Evolutionary conservation across 2,113 vertebrate genomes (phyloP).

Genomic region (Ahaetulla prasina): DNA sequence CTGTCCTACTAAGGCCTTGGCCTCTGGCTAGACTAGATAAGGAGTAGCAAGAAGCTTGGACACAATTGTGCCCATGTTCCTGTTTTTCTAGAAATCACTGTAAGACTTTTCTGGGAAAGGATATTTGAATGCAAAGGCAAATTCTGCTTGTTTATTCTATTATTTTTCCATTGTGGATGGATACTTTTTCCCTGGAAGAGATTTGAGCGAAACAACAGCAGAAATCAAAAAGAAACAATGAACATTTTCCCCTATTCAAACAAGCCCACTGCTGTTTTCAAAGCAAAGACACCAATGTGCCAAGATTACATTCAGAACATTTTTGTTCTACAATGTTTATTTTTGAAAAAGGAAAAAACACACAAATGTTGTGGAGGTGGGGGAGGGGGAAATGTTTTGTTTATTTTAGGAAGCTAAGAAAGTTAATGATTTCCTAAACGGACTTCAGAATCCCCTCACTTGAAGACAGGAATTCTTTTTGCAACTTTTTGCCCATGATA

Average conservation of each 20-base stretch:
- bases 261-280: background rate
- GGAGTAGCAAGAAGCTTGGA: background rate
- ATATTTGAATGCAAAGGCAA: background rate
- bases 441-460: conserved; percentile 35
- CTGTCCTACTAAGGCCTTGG: background rate
- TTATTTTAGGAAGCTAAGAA: conserved; percentile 38
- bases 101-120: background rate
- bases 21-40: background rate
- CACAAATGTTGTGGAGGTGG: background rate
- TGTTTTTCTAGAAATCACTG: background rate
- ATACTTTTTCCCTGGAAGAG: conserved; percentile 2
- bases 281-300: background rate
- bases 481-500: conserved; percentile 5
- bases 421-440: conserved; percentile 71
- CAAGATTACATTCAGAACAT: background rate
- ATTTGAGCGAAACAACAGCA: background rate
- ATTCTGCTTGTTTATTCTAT: background rate
- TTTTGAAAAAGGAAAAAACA: conserved; percentile 25
- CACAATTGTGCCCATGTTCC: too few species aligned
- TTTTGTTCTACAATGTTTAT: conserved; percentile 35
- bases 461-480: conserved; percentile 27
- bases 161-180: background rate
- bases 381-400: background rate
- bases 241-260: background rate
- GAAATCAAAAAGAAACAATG: background rate